These are phyloP conservation scores for Onthophagus taurus DNA, from an alignment of 1,140 invertebrate species.

Conservation along the genomic window DNA sequence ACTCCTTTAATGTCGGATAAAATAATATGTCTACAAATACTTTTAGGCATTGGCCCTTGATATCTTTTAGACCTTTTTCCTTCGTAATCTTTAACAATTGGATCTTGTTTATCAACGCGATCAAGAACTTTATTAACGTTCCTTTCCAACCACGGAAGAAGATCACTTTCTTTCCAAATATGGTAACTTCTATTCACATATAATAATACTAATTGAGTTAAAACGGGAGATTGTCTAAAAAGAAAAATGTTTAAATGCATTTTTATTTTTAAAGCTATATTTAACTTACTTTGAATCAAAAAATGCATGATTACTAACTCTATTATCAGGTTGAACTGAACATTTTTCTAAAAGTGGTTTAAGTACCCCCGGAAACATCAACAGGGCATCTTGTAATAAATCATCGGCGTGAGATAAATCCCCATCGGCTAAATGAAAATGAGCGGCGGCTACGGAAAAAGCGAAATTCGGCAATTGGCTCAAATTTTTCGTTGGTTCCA, in stretches of 20 bases:
- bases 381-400: constrained; percentile 62
- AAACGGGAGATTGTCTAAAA: constrained; percentile 51
- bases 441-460: constrained; percentile 72
- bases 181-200: constrained; percentile 65
- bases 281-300: constrained; percentile 27
- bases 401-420: constrained; percentile 46
- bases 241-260: background rate
- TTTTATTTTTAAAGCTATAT: background rate
- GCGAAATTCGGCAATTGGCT: constrained; percentile 81
- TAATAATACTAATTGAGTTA: constrained; percentile 61
- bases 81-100: constrained; percentile 52
- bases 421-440: constrained; percentile 46
- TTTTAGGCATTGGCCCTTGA: constrained; percentile 55
- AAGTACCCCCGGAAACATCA: constrained; percentile 77
- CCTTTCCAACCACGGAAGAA: constrained; percentile 69
- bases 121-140: constrained; percentile 58
- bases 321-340: constrained; percentile 57
- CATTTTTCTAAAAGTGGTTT: constrained; percentile 68
- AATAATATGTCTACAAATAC: constrained; percentile 69
- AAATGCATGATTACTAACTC: constrained; percentile 47
- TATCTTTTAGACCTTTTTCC: constrained; percentile 53
- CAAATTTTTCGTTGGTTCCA: constrained; percentile 59
- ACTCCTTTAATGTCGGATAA: constrained; percentile 72
- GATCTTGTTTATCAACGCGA: constrained; percentile 54
- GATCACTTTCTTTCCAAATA: constrained; percentile 68